These are phyloP conservation scores for Eufriesea mexicana DNA, from an alignment of 1,140 invertebrate species.

Conservation along the genomic window DNA sequence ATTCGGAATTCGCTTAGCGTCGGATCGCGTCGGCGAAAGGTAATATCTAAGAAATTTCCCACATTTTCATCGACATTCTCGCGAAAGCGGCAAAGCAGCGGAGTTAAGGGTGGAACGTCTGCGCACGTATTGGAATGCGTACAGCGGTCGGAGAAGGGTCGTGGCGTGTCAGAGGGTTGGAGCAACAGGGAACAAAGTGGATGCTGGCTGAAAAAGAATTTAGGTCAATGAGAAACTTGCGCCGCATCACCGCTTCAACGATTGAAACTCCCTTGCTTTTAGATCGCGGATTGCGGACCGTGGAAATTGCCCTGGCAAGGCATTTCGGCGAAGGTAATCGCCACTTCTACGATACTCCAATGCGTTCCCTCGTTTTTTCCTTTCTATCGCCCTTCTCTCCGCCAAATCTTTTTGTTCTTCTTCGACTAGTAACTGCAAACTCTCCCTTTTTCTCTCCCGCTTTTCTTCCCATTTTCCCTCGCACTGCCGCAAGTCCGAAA, in stretches of 20 bases:
- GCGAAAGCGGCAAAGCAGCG: neutral
- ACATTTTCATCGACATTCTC: slow-evolving; percentile 42
- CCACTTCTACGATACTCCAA: slow-evolving; percentile 36
- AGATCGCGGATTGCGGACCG: slow-evolving; percentile 6
- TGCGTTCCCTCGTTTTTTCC: neutral
- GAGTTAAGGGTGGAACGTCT: slow-evolving; percentile 2
- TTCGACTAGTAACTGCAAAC: neutral
- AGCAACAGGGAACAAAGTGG: slow-evolving; percentile 22
- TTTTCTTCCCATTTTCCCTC: too few relatives aligned
- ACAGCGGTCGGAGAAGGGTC: neutral
- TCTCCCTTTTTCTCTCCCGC: too few relatives aligned
- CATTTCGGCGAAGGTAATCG: slow-evolving; percentile 43
- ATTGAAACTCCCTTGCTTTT: slow-evolving; percentile 44
- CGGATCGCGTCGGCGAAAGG: slow-evolving; percentile 1
- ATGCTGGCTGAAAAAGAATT: slow-evolving; percentile 33
- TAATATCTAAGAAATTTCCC: slow-evolving; percentile 44
- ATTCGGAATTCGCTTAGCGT: slow-evolving; percentile 31
- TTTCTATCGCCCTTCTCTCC: neutral
- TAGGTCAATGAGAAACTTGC: slow-evolving; percentile 50
- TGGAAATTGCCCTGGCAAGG: slow-evolving; percentile 13
- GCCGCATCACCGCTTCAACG: slow-evolving; percentile 5
- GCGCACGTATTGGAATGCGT: slow-evolving; percentile 45
- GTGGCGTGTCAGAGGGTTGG: neutral
- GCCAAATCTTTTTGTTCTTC: neutral
- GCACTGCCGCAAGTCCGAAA: too few relatives aligned